phyloP scores from a whole-genome alignment of 53 echinoderm and acorn worm species.

The Zoroaster sp. region DNA sequence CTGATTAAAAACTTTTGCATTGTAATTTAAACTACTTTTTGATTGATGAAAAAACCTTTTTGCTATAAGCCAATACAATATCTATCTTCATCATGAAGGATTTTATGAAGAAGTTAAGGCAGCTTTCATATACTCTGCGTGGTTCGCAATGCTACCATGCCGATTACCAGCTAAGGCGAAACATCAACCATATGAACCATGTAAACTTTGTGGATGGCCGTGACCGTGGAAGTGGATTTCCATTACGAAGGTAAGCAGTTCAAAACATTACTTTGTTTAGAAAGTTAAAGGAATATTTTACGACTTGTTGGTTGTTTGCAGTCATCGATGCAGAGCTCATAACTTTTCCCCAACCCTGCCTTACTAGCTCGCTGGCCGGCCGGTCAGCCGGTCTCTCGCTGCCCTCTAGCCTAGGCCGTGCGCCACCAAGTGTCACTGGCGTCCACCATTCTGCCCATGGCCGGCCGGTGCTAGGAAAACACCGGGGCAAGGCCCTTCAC shows the following conservation, averaged over 20 bases:
- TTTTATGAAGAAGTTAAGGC: slow-evolving; percentile 54
- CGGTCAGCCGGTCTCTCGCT: too few species aligned
- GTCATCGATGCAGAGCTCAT: too few species aligned
- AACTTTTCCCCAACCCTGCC: too few species aligned
- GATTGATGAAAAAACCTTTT: not conserved
- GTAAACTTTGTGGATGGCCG: not conserved
- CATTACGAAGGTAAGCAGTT: slow-evolving; percentile 19
- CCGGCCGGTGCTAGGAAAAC: too few species aligned
- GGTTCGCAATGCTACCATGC: slow-evolving; percentile 48
- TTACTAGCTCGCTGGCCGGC: too few species aligned
- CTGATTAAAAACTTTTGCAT: not conserved
- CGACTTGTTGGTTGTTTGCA: too few species aligned
- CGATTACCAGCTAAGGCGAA: slow-evolving; percentile 24
- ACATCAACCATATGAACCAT: not conserved
- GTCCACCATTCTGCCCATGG: too few species aligned
- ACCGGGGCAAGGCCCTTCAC: too few species aligned
- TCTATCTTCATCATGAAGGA: slow-evolving; percentile 18
- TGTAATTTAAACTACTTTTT: not conserved
- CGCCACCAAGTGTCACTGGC: too few species aligned
- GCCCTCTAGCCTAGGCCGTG: too few species aligned
- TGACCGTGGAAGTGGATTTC: not conserved
- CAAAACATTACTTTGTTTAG: not conserved
- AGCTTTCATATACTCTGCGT: slow-evolving; percentile 41
- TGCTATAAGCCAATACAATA: not conserved
- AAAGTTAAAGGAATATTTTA: too few species aligned